Evolutionary conservation across 2,113 vertebrate species (phyloP).

Genomic region (Chlamydotis undulata): DNA sequence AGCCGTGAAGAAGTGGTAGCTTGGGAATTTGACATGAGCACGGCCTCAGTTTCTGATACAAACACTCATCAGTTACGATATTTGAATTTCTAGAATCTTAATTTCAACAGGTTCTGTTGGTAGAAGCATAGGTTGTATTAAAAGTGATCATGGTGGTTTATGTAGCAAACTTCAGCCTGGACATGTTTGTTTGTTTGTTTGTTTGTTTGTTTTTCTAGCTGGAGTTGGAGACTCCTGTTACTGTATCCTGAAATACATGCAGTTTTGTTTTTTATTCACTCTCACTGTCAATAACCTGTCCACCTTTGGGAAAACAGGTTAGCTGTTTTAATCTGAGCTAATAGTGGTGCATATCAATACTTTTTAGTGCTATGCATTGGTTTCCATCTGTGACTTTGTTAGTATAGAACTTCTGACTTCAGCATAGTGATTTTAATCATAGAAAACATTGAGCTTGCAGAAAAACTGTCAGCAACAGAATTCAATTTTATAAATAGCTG

Average conservation of each 20-base stretch:
- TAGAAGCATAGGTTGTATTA: not conserved
- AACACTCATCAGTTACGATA: not conserved
- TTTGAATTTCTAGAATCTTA: not conserved
- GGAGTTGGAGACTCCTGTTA: not conserved
- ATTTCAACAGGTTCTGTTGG: not conserved
- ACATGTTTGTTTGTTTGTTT: no score
- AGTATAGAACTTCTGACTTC: constrained; percentile 13
- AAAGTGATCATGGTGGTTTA: not conserved
- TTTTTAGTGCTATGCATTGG: not conserved
- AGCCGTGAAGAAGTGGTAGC: not conserved
- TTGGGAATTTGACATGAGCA: not conserved
- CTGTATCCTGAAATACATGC: not conserved
- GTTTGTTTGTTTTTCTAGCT: not conserved
- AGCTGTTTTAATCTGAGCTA: not conserved
- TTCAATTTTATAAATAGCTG: constrained; percentile 12
- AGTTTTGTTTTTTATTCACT: not conserved
- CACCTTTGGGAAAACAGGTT: not conserved
- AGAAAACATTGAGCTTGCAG: not conserved
- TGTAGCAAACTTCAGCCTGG: not conserved
- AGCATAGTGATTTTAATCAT: not conserved
- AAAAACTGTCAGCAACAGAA: not conserved
- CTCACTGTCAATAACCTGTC: not conserved
- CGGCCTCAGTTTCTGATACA: not conserved
- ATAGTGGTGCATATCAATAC: not conserved
- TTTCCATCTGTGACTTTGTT: not conserved